Percentiles rank a stretch among this genome's conserved stretches.
phyloP scores from a whole-genome alignment of 2,797 vertebrate species.

The Arctocebus calabarensis region DNA sequence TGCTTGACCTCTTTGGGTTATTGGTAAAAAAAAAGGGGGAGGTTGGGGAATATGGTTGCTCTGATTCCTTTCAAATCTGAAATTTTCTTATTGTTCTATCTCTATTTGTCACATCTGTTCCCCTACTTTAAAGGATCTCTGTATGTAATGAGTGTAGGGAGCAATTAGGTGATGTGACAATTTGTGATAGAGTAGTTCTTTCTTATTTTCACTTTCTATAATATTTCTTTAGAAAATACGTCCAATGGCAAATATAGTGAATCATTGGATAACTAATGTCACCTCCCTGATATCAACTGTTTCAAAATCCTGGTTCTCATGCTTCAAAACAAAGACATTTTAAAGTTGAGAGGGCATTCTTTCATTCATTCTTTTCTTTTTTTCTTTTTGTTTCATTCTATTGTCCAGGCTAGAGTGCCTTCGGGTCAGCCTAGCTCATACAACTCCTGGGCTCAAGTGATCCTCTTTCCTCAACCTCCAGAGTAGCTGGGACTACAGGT shows the following conservation, averaged over 20 bases:
- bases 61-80: not conserved
- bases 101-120: not conserved
- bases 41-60: not conserved
- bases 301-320: not conserved
- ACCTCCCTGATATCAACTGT: not conserved
- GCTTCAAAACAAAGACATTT: not conserved
- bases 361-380: no score
- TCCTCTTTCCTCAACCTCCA: no score
- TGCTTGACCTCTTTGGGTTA: not conserved
- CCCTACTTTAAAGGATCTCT: not conserved
- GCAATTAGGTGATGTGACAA: not conserved
- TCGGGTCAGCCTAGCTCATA: no score
- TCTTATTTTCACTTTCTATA: not conserved
- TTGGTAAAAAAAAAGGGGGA: not conserved
- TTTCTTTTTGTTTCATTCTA: not conserved
- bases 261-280: not conserved
- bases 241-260: not conserved
- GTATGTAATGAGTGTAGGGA: not conserved
- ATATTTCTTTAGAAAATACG: constrained; percentile 10
- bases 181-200: not conserved
- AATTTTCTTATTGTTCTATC: not conserved
- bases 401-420: no score
- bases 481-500: no score
- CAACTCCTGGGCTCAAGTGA: no score
- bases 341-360: not conserved